Conservation (phyloP, 2,113 vertebrate species). For the Brienomyrus longianalis region DNA sequence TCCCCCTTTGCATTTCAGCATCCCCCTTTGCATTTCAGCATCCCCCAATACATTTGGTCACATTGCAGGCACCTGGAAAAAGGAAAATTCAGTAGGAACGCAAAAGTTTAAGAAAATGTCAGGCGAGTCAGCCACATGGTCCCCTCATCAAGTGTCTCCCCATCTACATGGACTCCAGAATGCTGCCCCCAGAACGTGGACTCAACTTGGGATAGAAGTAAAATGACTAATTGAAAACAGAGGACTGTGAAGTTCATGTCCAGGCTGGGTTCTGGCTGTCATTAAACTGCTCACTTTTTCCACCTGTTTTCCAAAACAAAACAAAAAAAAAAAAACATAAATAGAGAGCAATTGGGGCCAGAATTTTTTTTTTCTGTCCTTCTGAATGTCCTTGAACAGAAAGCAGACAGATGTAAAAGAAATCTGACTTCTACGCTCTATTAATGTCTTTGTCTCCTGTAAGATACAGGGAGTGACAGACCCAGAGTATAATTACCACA, state of each 20-base stretch:
- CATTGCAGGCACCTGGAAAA: neutral
- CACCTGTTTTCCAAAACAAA: neutral
- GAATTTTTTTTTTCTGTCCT: neutral
- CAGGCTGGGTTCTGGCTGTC: too few relatives aligned
- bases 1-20: too few relatives aligned
- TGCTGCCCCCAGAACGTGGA: conserved; percentile 15
- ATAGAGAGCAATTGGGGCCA: too few relatives aligned
- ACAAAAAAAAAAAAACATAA: neutral
- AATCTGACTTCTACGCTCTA: neutral
- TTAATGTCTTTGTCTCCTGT: neutral
- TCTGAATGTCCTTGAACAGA: neutral
- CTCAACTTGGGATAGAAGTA: conserved; percentile 28
- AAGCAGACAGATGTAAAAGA: neutral
- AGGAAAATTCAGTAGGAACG: neutral
- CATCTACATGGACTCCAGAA: neutral
- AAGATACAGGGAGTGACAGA: neutral
- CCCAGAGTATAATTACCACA: neutral
- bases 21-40: too few relatives aligned
- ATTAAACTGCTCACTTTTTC: neutral
- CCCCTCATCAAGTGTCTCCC: neutral
- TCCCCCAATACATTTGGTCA: neutral
- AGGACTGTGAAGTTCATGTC: conserved; percentile 21
- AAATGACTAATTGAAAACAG: conserved; percentile 10
- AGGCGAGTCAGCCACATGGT: neutral
- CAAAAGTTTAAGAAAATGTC: neutral